Evolutionary conservation across 2,888 invertebrate species (phyloP), one percentile per base, ranked within the genome.

Genomic region (Camptogramma bilineatum): DNA sequence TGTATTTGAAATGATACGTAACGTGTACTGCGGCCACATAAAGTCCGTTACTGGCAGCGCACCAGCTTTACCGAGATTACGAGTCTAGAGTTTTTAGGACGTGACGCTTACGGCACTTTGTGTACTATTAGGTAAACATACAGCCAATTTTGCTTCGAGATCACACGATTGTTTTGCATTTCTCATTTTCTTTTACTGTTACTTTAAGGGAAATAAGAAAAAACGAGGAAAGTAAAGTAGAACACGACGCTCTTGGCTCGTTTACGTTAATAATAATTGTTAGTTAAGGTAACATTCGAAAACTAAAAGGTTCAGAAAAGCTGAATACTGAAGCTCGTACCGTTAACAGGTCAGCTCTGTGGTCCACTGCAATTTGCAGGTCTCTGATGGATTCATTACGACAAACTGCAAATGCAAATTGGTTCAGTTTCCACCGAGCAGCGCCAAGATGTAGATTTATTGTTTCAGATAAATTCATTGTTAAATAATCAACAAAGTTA

Each of bases 101-200:
- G 84, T 86, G 82, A 85, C 81, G 84, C 79, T 79, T 84, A 81
- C 82, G 84, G 82, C 81, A 81, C 78, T 84, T 80, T 80, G 70
- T 70, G 67, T 72, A 74, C 70, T 73, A 74, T 77, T 73, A 72
- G 65, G 64, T 73, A 75, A 75, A 77, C 59, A 57, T 50, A 58
- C 18, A 50, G 57, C 46, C 70, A 63, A 59, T 59, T 66, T 51
- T 42, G 9, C 46, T 9, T 19, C 31, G 8, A 52, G 39, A 62
- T 42, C 18, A 46, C 17, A 51, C n/a, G 21, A 55, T 34, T 28
- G 51, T 51, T 64, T 56, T 44, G 53, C 18, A 24, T 51, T 34
- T 50, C 13, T 17, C 17, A 19, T 54, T 42, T 47, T 46, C 8
- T 58, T 39, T 53, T 46, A 44, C 42, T 53, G 24, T 60, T 53